phyloP scores from a whole-genome alignment of 2,113 vertebrate species.

The Sigmodon hispidus region DNA sequence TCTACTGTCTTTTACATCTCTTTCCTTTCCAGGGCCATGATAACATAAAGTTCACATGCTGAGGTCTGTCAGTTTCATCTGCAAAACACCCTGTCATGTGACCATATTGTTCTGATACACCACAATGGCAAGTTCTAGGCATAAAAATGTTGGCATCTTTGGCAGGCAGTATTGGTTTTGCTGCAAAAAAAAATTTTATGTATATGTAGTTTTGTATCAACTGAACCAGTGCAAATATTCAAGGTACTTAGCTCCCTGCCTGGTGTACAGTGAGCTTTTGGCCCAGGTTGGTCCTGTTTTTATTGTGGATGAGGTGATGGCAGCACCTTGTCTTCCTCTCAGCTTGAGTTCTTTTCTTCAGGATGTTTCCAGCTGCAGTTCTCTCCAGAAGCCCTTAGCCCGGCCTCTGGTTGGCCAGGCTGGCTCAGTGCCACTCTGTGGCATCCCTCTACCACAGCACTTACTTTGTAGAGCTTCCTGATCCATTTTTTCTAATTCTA shows the following conservation, averaged over 20 bases:
- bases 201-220: background rate
- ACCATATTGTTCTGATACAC: background rate
- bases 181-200: background rate
- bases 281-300: background rate
- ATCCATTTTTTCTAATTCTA: background rate
- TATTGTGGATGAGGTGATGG: background rate
- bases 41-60: background rate
- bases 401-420: background rate
- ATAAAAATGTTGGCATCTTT: background rate
- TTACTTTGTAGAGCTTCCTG: background rate
- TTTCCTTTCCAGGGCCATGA: background rate
- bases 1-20: accelerated
- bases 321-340: background rate
- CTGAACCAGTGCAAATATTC: background rate
- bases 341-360: background rate
- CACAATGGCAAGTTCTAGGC: background rate
- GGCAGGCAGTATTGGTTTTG: background rate
- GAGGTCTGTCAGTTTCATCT: background rate
- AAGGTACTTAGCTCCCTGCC: background rate
- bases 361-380: background rate
- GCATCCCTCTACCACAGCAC: background rate
- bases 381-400: background rate
- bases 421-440: background rate
- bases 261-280: background rate
- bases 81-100: background rate